Base-by-base conservation (phyloP, 2,113 vertebrate species). In the Kryptolebias marmoratus region DNA sequence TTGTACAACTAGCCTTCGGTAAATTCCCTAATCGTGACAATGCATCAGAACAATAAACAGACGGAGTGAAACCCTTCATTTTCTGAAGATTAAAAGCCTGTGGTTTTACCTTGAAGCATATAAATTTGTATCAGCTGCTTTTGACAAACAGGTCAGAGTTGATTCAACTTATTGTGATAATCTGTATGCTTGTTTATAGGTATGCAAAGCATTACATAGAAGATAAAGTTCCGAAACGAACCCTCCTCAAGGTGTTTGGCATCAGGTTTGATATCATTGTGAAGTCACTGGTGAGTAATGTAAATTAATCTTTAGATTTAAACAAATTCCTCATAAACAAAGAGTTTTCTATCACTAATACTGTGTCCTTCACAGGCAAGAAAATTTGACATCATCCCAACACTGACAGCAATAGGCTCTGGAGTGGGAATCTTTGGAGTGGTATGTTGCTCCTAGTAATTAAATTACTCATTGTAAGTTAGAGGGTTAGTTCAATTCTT, bases 351-450 rank as follows among this genome's bases (percentile, higher is more conserved):
- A 4, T 55, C 5, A 32, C 11, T 14, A 0, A 14, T 11, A 0
- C 9, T 48, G 52, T 61, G 44, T 63, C 15, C 11, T 64, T 84
- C 36, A 64, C 81, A 99, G 98, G 98, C 96, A 3, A 94, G 98
- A 68, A 97, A 97, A 87, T 99, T 99, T 89, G 94, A 99, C 83
- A 97, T 99, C 86, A 98, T 99, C 84, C 97, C 98, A 0, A 98
- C 97, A 0, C 91, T 99, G 88, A 98, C 95, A 6, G 96, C 97
- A 5, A 97, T 99, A 2, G 98, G 97, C 71, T 99, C 98, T 27
- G 97, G 98, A 69, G 97, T 99, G 73, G 97, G 98, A 73, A 98
- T 99, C 82, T 99, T 99, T 27, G 97, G 98, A 69, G 96, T 99
- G 95, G 98, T 98, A 90, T 93, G 96, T 94, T 81, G 48, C 0